phyloP scores from a whole-genome alignment of 1,140 invertebrate species.

The Drosophila ananassae region DNA sequence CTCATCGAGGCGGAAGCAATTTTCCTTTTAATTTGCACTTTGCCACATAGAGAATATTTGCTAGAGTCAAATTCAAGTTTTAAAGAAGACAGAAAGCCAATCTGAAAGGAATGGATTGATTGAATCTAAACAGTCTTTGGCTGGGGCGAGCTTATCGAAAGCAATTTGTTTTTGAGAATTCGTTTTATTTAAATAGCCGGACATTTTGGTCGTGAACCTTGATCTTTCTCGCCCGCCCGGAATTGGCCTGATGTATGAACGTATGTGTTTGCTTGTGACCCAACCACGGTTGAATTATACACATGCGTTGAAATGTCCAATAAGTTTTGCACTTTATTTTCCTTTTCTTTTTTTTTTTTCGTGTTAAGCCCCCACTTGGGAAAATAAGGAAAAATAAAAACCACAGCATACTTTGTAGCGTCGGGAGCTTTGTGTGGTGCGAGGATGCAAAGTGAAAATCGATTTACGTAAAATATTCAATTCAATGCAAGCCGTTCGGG shows the following conservation, averaged over 20 bases:
- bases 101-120: constrained; percentile 23
- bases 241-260: neutral
- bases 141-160: constrained; percentile 23
- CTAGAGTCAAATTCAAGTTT: constrained; percentile 30
- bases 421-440: neutral
- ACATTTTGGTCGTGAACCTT: constrained; percentile 38
- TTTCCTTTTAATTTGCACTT: constrained; percentile 18
- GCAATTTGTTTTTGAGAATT: constrained; percentile 26
- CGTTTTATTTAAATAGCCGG: constrained; percentile 35
- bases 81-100: neutral
- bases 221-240: neutral
- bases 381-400: constrained; percentile 10
- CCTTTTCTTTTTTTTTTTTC: neutral
- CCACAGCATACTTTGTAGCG: constrained; percentile 44
- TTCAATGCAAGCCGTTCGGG: constrained; percentile 11
- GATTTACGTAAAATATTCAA: constrained; percentile 55
- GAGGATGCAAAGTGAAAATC: constrained; percentile 56
- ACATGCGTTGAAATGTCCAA: constrained; percentile 5
- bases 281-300: constrained; percentile 2
- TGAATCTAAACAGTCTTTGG: constrained; percentile 21
- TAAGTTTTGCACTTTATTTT: constrained; percentile 14
- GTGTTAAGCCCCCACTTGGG: neutral
- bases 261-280: neutral
- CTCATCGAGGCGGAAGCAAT: constrained; percentile 8
- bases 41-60: neutral